These are phyloP conservation scores for Serranus cabrilla DNA, from an alignment of 2,797 vertebrate genomes.

Conservation along the genomic window DNA sequence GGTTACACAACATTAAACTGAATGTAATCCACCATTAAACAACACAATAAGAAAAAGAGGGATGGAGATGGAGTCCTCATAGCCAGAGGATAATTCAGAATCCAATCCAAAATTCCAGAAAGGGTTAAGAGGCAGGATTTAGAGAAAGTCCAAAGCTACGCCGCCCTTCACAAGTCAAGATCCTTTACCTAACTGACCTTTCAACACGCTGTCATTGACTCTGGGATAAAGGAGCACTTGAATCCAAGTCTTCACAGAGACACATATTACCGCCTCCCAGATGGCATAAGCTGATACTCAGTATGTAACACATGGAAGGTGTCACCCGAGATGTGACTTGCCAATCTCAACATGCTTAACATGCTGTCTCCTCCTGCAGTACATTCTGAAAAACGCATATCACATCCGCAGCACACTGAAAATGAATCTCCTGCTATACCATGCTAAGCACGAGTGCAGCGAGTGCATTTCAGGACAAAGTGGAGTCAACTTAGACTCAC, in stretches of 20 bases:
- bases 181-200: conserved; percentile 35
- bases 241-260: conserved; percentile 37
- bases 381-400: conserved; percentile 48
- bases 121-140: conserved; percentile 13
- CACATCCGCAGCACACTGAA: conserved; percentile 33
- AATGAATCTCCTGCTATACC: conserved; percentile 26
- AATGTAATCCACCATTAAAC: conserved; percentile 21
- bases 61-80: not conserved
- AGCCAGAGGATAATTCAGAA: not conserved
- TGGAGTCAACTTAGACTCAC: not conserved
- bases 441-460: conserved; percentile 20
- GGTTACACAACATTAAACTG: conserved; percentile 35
- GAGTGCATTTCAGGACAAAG: conserved; percentile 21
- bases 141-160: conserved; percentile 21
- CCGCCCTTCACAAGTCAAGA: conserved; percentile 35
- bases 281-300: conserved; percentile 61
- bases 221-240: conserved; percentile 40
- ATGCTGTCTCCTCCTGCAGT: conserved; percentile 43
- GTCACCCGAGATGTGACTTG: conserved; percentile 63
- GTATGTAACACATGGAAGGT: conserved; percentile 56
- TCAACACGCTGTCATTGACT: conserved; percentile 35
- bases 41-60: conserved; percentile 12
- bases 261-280: conserved; percentile 55
- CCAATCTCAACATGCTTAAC: conserved; percentile 51
- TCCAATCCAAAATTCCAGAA: not conserved